Base-by-base conservation (phyloP, 2,113 vertebrate genomes). In the Epinephelus fuscoguttatus region DNA sequence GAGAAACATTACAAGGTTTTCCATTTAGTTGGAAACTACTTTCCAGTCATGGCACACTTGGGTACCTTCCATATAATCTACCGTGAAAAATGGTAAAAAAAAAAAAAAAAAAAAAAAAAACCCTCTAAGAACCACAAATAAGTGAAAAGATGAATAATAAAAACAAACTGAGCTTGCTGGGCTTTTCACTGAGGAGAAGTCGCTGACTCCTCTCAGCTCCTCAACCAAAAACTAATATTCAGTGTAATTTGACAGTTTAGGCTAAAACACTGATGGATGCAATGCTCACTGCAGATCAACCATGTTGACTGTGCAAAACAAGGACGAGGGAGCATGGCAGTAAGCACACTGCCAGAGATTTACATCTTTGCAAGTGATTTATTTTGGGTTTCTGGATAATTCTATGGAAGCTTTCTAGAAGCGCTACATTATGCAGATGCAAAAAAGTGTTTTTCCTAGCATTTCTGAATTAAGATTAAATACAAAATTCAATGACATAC, bases 1-100 rank as follows among this genome's bases (percentile, higher is more conserved):
- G 66, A 78, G 50, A 68, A 70, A 82, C 73, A 74, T 82, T 85
- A 81, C 40, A 47, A 55, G 70, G n/a, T 72, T 81, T 81, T 79
- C 37, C 23, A 88, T 84, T 89, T 81, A 73, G 75, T 19, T 69
- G 14, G 2, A 33, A 84, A 71, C 68, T 72, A 71, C 78, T 83
- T 81, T 82, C 64, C 69, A 61, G 76, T 69, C 73, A 78, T 21
- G 49, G 62, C 81, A 75, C 78, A 76, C 75, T 84, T 55, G 78
- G 73, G 23, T 47, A 40, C 45, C 17, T 77, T 87, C 68, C 37
- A 25, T 77, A 71, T 82, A 70, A 80, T 70, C 63, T 47, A 25
- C 47, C 67, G 57, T 74, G 42, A 78, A 76, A 81, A 62, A 77
- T 57, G 52, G n/a, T n/a, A 25, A 25, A 25, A 25, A 25, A 25